These are phyloP conservation scores for Aurelia aurita DNA, from an alignment of 30 jellyfish, hydroid and myxozoan species.

Conservation along the genomic window DNA sequence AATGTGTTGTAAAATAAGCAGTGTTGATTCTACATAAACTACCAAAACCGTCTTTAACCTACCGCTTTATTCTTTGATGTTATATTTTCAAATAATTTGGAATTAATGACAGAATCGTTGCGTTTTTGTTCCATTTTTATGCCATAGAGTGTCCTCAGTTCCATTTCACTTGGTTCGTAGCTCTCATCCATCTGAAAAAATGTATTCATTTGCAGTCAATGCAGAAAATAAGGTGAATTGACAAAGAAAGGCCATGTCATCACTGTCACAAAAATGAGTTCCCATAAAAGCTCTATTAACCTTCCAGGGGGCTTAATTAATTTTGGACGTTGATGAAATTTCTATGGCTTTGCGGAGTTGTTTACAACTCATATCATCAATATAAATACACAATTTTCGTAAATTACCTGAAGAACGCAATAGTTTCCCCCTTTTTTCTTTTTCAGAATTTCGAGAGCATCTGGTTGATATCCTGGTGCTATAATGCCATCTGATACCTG, in stretches of 20 bases:
- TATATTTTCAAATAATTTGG: conserved; percentile 66
- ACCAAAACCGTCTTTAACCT: not conserved
- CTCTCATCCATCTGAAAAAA: conserved; percentile 75
- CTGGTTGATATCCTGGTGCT: conserved; percentile 93
- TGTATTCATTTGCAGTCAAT: not conserved
- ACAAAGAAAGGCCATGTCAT: too few relatives aligned
- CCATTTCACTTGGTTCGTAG: conserved; percentile 87
- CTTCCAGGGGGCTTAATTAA: too few relatives aligned
- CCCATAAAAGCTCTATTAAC: not conserved
- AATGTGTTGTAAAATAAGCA: too few relatives aligned
- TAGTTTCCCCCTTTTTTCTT: conserved; percentile 94
- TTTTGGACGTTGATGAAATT: too few relatives aligned
- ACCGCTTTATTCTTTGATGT: conserved; percentile 81
- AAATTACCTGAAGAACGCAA: conserved; percentile 76
- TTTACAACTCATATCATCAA: too few relatives aligned
- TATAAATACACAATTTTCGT: not conserved
- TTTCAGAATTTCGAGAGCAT: conserved; percentile 82
- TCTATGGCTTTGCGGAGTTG: too few relatives aligned
- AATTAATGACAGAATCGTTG: conserved; percentile 80
- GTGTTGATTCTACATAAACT: too few relatives aligned
- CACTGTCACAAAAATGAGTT: not conserved
- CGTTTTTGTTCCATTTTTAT: conserved; percentile 85
- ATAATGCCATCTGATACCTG: conserved; percentile 96
- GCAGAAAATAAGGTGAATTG: not conserved
- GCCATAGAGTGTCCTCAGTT: conserved; percentile 84